Percentiles rank a stretch among this genome's conserved stretches.
Conservation (phyloP, 2,888 invertebrate species). For the Thelaira solivaga region DNA sequence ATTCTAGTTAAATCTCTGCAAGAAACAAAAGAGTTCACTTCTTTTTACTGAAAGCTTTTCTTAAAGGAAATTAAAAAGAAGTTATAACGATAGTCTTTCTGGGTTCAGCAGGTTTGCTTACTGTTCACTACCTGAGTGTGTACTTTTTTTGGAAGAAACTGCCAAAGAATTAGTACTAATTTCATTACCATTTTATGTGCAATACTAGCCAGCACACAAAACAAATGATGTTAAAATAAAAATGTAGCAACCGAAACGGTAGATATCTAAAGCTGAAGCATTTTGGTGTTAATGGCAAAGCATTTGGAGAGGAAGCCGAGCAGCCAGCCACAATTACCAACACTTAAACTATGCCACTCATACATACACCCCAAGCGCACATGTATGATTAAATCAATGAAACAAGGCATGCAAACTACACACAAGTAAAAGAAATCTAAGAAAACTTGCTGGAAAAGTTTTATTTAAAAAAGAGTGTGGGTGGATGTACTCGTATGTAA, state of each 20-base stretch:
- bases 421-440: not conserved
- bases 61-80: no score
- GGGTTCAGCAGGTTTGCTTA: no score
- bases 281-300: not conserved
- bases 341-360: constrained; percentile 40
- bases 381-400: not conserved
- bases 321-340: constrained; percentile 44
- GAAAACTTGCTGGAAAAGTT: not conserved
- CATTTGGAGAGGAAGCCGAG: not conserved
- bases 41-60: no score
- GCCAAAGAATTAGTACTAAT: no score
- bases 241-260: not conserved
- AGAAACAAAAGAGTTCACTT: no score
- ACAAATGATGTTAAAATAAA: not conserved
- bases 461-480: not conserved
- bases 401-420: not conserved
- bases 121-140: no score
- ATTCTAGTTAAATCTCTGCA: no score
- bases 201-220: not conserved
- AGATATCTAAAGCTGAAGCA: not conserved
- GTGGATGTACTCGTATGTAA: no score
- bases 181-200: not conserved
- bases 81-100: no score
- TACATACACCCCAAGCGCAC: not conserved
- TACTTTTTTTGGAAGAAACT: no score